Conservation (phyloP, 2,797 vertebrate genomes). For the Nothura maculosa region DNA sequence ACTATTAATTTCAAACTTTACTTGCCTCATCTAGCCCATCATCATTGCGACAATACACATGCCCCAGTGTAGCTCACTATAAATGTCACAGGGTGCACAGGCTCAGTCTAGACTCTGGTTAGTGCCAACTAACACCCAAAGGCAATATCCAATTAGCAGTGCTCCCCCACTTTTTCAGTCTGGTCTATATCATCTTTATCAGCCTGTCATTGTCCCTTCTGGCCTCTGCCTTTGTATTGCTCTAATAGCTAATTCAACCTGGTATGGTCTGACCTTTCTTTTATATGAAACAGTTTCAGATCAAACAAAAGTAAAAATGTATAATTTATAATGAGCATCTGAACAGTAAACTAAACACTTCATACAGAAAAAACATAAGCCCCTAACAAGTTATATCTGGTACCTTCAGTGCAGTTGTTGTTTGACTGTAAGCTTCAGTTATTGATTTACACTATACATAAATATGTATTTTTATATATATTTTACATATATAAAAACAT, state of each 20-base stretch:
- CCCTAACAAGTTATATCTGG: neutral
- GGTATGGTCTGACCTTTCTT: neutral
- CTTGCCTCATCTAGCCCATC: neutral
- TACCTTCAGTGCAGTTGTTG: neutral
- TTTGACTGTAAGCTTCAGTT: neutral
- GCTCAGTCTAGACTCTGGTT: neutral
- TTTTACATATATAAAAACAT: too few relatives aligned
- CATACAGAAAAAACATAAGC: neutral
- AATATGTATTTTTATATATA: too few relatives aligned
- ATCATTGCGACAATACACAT: neutral
- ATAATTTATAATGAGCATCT: neutral
- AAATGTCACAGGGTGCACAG: rapidly evolving
- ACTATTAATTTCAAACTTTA: neutral
- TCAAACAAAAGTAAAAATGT: neutral
- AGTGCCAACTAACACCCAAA: neutral
- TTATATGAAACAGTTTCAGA: neutral
- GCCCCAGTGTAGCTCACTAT: neutral
- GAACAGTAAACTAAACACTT: neutral
- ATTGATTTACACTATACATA: neutral
- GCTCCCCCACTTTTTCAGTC: neutral
- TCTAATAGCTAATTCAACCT: neutral
- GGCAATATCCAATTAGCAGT: rapidly evolving
- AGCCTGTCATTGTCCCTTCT: neutral
- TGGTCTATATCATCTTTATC: neutral
- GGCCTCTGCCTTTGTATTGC: neutral